Base-by-base conservation (phyloP, 2,888 invertebrate genomes). In the Molanna angustata region DNA sequence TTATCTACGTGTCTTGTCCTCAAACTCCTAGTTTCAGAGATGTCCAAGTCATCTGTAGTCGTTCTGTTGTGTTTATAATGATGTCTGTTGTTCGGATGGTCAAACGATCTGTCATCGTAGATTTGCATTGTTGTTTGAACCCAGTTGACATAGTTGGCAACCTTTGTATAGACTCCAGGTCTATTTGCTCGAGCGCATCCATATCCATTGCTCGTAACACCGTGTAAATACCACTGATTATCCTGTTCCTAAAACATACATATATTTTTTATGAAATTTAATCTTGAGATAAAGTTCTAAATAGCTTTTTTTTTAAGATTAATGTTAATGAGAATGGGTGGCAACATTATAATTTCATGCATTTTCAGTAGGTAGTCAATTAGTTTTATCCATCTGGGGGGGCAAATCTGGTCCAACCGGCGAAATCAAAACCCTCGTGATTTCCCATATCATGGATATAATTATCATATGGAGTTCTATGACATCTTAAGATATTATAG, bases 111-210 rank as follows among this genome's bases (percentile, higher is more conserved):
- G 60, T 64, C 57, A 18, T 76, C 71, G 65, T 72, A 63, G 0
- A 69, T 59, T 2, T 65, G 65, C 61, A 83, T 79, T 13, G 80
- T 76, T 39, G 72, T 69, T 62, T 84, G 78, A 53, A 89, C 86
- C 88, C 88, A 89, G 19, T 79, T 75, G 33, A 86, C 71, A 67
- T 89, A 89, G 68, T 86, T 83, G 22, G 83, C 78, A 7, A 88
- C 88, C 69, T 88, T 88, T 1, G 89, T 89, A 71, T 90, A 90
- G 39, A 89, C 88, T 31, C 89, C 89, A 13, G 89, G 90, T 4
- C 88, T 74, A 65, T 85, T 85, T 0, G 88, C 86, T 58, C 89
- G 74, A 0, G 88, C 89, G 67, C 88, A 89, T 0, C 89, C 88
- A 65, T 88, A 88, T 0, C 88, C 88, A 65, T 89, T 89, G 61